Conservation (phyloP, 2,797 vertebrate genomes). For the Epinephelus malabaricus region DNA sequence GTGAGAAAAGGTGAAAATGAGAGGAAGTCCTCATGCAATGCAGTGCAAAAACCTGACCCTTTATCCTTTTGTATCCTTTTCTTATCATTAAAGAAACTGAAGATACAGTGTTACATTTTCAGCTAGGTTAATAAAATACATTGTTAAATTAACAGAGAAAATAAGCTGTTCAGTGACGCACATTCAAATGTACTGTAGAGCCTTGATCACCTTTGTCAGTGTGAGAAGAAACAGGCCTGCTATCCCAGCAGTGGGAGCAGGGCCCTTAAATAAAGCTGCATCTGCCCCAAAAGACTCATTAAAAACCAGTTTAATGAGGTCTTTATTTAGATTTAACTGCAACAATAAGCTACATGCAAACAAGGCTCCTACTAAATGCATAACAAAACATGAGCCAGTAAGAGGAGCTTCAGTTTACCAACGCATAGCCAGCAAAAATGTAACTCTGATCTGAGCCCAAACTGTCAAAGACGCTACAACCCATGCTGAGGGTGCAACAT, state of each 20-base stretch:
- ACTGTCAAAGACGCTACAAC: neutral
- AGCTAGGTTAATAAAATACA: neutral
- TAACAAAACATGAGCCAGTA: constrained; percentile 13
- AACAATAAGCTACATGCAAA: constrained; percentile 22
- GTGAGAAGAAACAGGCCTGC: neutral
- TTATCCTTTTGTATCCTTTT: neutral
- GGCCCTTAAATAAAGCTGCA: constrained; percentile 15
- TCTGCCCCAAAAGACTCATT: constrained; percentile 20
- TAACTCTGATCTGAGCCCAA: neutral
- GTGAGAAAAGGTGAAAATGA: constrained; percentile 50
- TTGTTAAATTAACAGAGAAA: neutral
- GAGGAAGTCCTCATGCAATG: constrained; percentile 9
- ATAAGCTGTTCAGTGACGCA: neutral
- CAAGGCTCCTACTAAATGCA: constrained; percentile 12
- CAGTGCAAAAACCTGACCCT: neutral
- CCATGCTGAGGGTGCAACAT: neutral
- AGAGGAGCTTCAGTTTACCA: neutral
- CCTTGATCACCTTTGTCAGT: constrained; percentile 1
- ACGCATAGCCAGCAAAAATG: constrained; percentile 12
- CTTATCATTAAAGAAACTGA: neutral
- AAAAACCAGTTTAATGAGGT: constrained; percentile 30
- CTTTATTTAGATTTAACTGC: constrained; percentile 35
- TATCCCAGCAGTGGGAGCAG: constrained; percentile 2
- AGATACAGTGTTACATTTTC: constrained; percentile 1
- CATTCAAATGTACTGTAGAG: neutral